Base-by-base conservation (phyloP, 2,113 vertebrate genomes). In the Opisthocomus hoazin region DNA sequence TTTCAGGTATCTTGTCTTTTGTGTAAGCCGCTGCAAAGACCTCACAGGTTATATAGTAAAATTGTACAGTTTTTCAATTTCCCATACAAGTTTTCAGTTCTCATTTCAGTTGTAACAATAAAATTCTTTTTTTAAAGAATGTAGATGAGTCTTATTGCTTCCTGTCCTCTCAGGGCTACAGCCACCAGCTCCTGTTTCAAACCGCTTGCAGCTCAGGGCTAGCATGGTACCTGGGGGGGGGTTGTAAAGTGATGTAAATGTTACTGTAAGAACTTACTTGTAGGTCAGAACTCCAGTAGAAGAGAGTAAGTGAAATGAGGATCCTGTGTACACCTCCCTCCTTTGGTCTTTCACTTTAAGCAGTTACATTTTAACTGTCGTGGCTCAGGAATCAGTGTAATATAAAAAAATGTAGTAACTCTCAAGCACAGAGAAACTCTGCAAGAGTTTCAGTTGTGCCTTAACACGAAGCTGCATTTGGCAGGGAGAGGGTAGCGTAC, bases 91-190 rank as follows among this genome's bases (percentile, higher is more conserved):
- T 83, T 95, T 97, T 97, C 94, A 97, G 97, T 98, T 98, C 98
- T 97, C 98, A 95, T 98, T 98, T 98, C 89, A 98, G 98, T 98
- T 98, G 97, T 96, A 98, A 98, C 96, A 98, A 98, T 98, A 98
- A 98, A 98, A 81, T 22, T 90, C 88, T 87, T 97, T 98, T 98
- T 98, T 96, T 98, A 98, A 98, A 97, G 97, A 98, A 98, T 2
- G 30, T 51, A 22, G 26, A 3, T 30, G 53, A 24, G 45, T 63
- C 53, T 73, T 18, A 13, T 5, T 92, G 20, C 53, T 93, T 85
- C 74, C 75, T 51, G 10, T 18, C 43, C 37, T 12, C 17, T 22
- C 13, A 3, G 50, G 32, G 57, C 48, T n/a, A 3, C 15, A 45
- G 43, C 53, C 48, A 1, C 12, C 2, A 8, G 27, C 56, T 84